Conservation (phyloP, 1,140 invertebrate genomes). For the Octopus sinensis region DNA sequence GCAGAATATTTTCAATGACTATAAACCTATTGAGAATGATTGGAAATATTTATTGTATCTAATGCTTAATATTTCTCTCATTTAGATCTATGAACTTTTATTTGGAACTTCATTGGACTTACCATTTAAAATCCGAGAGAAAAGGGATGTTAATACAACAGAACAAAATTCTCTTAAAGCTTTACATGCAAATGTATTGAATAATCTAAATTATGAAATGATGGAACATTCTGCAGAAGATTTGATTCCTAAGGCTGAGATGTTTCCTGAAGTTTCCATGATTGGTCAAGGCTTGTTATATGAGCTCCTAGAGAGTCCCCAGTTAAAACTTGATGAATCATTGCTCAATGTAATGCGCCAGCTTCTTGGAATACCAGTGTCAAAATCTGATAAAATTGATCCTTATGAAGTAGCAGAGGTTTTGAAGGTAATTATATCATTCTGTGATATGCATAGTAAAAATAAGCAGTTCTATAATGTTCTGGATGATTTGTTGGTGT, state of each 20-base stretch:
- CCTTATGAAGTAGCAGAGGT: conserved; percentile 23
- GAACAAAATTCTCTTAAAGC: neutral
- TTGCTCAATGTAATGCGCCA: conserved; percentile 19
- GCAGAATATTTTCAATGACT: too few relatives aligned
- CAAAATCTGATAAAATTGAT: conserved; percentile 15
- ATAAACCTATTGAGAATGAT: too few relatives aligned
- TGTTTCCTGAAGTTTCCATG: neutral
- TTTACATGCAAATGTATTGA: too few relatives aligned
- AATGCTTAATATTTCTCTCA: neutral
- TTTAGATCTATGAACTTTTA: conserved; percentile 36
- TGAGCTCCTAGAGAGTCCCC: conserved; percentile 19
- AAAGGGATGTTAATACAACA: neutral
- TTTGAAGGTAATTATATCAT: conserved; percentile 19
- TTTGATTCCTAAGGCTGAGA: neutral
- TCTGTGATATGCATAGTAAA: too few relatives aligned
- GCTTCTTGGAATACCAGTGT: conserved; percentile 20
- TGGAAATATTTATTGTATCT: too few relatives aligned
- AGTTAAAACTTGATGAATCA: conserved; percentile 19
- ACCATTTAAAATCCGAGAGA: neutral
- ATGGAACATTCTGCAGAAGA: neutral
- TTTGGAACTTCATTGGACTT: conserved; percentile 30
- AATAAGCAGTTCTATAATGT: too few relatives aligned
- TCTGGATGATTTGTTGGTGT: too few relatives aligned
- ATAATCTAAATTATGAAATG: too few relatives aligned
- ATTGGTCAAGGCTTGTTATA: conserved; percentile 24